Conservation (phyloP, 64 coral and sea anemone genomes). For the Montipora cactus region DNA sequence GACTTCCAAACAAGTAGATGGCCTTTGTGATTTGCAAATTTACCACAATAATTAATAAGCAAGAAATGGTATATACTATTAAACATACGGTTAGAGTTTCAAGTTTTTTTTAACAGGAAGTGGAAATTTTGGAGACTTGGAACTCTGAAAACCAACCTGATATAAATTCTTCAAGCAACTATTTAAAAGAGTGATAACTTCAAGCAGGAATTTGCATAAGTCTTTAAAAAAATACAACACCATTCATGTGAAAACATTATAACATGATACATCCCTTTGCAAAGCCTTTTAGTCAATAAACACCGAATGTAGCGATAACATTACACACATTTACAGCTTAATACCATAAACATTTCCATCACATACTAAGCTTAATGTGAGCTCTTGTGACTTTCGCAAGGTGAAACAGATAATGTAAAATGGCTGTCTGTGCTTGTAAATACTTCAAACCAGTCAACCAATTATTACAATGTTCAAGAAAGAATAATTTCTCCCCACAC, state of each 20-base stretch:
- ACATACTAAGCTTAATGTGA: slow-evolving; percentile 19
- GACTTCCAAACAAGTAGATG: no score
- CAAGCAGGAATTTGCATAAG: neutral
- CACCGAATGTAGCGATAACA: slow-evolving; percentile 2
- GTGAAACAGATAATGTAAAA: slow-evolving; percentile 33
- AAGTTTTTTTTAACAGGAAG: no score
- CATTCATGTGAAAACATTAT: neutral
- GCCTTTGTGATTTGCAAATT: no score
- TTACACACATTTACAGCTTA: neutral
- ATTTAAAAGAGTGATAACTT: neutral
- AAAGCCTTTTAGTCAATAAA: neutral
- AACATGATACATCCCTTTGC: neutral
- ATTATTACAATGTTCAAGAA: no score
- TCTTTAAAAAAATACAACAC: neutral
- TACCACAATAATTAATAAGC: no score
- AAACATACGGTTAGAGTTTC: no score
- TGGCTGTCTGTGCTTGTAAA: neutral
- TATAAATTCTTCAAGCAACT: neutral
- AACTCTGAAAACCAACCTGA: neutral
- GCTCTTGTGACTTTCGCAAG: slow-evolving; percentile 27
- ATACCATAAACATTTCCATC: neutral
- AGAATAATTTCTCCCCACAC: no score
- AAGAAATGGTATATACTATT: no score
- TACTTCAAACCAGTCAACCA: neutral
- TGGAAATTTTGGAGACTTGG: no score